Base-by-base conservation (phyloP, 2,797 vertebrate genomes). In the Crypturellus tataupa region DNA sequence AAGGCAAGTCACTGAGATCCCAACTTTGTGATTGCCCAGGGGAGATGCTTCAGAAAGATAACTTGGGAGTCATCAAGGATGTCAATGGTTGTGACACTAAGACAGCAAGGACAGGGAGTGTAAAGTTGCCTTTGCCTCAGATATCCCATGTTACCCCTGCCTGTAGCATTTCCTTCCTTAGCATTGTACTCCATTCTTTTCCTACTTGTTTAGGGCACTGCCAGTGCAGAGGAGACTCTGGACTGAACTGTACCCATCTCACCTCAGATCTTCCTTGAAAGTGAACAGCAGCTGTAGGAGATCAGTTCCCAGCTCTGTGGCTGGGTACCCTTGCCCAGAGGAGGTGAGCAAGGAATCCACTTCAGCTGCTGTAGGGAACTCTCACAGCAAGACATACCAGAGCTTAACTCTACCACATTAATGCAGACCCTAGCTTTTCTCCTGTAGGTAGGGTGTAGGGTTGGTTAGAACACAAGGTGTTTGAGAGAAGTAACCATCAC, bases 301-400 rank as follows among this genome's bases (percentile, higher is more conserved):
- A 72, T 8, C 4, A 69, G 19, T 55, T 87, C 11, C 56, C 18
- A 42, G 23, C 21, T 68, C 31, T 78, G 55, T 4, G 75, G 13
- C 23, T 65, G 37, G 2, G 14, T 6, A 73, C 18, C 33, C 19
- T 39, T 71, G 25, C 6, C 23, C 19, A 13, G 18, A 29, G 31
- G 64, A 85, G 53, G 29, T 13, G 35, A 65, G 3, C 0, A 1
- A 1, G 1, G 2, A 40, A 12, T 15, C 3, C 12, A 4, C 7
- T 81, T 59, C 40, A 73, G 18, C 58, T 58, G 9, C 31, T 80
- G 42, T 70, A 51, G 17, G 20, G 12, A 9, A 19, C 79, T 31
- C 13, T 63, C 40, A 47, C 24, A 21, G 31, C 58, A 46, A 55
- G 42, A 27, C 15, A 7, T 4, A 81, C 29, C 25, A 91, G 33